phyloP scores from a whole-genome alignment of 2,113 vertebrate species.

The Alexandromys fortis region DNA sequence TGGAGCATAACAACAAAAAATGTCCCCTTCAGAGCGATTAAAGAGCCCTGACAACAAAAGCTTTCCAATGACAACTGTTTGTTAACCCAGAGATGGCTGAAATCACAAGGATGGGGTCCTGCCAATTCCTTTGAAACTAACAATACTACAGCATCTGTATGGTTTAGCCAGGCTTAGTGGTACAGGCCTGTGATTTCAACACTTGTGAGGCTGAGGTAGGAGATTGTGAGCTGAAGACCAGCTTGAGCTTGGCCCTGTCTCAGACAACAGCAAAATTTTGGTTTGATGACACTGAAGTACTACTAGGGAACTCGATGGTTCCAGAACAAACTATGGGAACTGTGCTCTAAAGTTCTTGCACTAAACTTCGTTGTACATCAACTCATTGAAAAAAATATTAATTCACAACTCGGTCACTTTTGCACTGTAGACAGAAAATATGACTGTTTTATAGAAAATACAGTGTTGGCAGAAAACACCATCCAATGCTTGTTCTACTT shows the following conservation, averaged over 20 bases:
- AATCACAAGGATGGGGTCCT: not conserved
- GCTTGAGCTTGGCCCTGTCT: not conserved
- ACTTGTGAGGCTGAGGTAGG: not conserved
- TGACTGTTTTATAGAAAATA: constrained; percentile 28
- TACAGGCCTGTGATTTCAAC: not conserved
- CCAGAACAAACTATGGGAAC: not conserved
- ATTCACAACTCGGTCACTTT: not conserved
- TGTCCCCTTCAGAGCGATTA: not conserved
- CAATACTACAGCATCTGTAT: not conserved
- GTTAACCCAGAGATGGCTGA: not conserved
- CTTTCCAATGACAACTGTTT: not conserved
- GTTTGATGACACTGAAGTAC: not conserved
- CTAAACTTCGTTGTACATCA: not conserved
- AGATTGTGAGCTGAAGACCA: too few species aligned
- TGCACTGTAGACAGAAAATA: not conserved
- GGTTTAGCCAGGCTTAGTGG: not conserved
- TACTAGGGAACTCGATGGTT: not conserved
- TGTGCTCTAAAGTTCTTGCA: constrained; percentile 1
- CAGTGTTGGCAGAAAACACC: not conserved
- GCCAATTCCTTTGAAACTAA: not conserved
- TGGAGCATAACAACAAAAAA: constrained; percentile 2
- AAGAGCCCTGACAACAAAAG: not conserved
- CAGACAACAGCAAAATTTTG: not conserved
- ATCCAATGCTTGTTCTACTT: not conserved
- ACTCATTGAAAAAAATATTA: not conserved